Percentiles rank a stretch among this genome's conserved stretches.
phyloP scores from a whole-genome alignment of 2,888 invertebrate genomes.

The Oxycera nigricornis region DNA sequence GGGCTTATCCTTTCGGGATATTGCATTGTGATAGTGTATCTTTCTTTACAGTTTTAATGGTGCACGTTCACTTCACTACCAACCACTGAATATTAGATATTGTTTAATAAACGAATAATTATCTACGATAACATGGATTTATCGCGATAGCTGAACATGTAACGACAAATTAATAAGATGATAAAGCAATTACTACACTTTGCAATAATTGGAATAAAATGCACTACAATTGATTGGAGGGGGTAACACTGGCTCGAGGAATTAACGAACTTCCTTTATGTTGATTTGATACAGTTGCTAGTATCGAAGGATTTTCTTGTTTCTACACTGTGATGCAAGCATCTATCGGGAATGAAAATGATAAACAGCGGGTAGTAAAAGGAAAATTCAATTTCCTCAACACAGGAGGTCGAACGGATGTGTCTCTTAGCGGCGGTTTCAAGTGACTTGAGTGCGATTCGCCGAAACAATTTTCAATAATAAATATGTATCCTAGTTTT shows the following conservation, averaged over 20 bases:
- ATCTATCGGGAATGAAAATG: background rate
- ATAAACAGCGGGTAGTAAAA: slow-evolving; percentile 54
- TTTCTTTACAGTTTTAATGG: background rate
- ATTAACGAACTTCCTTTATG: background rate
- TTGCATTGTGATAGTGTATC: background rate
- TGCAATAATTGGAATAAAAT: background rate
- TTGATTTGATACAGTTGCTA: background rate
- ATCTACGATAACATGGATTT: background rate
- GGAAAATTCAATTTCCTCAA: slow-evolving; percentile 48
- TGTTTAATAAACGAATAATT: slow-evolving; percentile 6
- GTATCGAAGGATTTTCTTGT: background rate
- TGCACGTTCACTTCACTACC: background rate
- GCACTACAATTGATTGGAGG: background rate
- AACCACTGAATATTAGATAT: background rate
- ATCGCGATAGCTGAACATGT: background rate
- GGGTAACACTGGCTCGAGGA: background rate
- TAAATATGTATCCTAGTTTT: background rate
- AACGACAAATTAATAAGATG: background rate
- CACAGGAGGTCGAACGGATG: slow-evolving; percentile 3
- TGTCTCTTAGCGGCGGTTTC: slow-evolving; percentile 1
- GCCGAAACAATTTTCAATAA: background rate
- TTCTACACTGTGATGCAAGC: background rate
- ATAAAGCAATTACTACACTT: background rate
- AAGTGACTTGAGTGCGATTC: slow-evolving; percentile 2
- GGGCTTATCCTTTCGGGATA: background rate